A percentile compares a stretch with the other conserved stretches of the same genome.
These are phyloP conservation scores for Dusona sp. DNA, from an alignment of 2,888 invertebrate species.

Conservation along the genomic window DNA sequence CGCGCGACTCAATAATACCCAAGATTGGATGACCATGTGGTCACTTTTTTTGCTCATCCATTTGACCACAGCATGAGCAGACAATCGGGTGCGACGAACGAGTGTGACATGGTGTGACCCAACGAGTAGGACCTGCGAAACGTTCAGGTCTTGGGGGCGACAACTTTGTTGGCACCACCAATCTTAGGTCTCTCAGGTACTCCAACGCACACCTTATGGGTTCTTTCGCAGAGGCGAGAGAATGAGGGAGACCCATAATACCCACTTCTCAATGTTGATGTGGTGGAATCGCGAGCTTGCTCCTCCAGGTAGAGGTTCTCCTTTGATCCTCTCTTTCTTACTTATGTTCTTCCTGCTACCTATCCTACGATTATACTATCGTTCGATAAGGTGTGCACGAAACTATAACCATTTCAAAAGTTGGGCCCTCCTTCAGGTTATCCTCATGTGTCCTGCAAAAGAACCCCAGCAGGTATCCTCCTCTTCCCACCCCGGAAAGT, in stretches of 20 bases:
- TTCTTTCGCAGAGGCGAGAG: constrained; percentile 18
- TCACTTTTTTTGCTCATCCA: constrained; percentile 38
- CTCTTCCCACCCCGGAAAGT: constrained; percentile 67
- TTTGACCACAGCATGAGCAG: constrained; percentile 33
- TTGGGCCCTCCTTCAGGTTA: constrained; percentile 42
- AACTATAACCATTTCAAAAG: constrained; percentile 63
- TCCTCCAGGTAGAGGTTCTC: constrained; percentile 58
- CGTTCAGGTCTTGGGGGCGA: constrained; percentile 34
- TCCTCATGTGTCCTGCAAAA: constrained; percentile 58
- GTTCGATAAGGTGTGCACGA: constrained; percentile 61
- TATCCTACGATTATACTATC: constrained; percentile 60
- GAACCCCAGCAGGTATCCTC: constrained; percentile 68
- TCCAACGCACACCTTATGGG: constrained; percentile 42
- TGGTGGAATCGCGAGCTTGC: constrained; percentile 53
- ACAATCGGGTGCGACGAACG: constrained; percentile 55
- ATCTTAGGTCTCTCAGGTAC: constrained; percentile 34
- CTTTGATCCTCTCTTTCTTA: constrained; percentile 59
- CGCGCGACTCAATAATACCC: constrained; percentile 78
- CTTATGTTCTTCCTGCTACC: constrained; percentile 62
- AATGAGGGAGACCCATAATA: constrained; percentile 46
- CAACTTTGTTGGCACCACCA: constrained; percentile 47
- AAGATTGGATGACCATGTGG: constrained; percentile 72
- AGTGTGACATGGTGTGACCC: constrained; percentile 42
- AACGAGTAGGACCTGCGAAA: constrained; percentile 2
- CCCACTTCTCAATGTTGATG: constrained; percentile 38